Percentiles rank a stretch among this genome's conserved stretches.
Evolutionary conservation across 2,797 vertebrate species (phyloP).

Genomic region (Schizopygopsis malacanthus): DNA sequence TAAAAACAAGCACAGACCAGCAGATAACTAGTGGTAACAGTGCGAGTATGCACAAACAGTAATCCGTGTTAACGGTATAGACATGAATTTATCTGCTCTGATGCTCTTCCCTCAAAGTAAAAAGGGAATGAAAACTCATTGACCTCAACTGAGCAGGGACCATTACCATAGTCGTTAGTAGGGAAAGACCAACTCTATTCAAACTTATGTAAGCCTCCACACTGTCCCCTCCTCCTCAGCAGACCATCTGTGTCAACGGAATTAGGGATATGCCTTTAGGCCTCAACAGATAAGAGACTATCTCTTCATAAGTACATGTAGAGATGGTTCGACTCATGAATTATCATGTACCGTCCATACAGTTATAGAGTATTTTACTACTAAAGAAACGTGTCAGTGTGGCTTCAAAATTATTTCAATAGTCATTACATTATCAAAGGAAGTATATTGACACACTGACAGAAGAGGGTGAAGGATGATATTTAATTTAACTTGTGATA

Average conservation of each 20-base stretch:
- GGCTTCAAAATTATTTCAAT: background rate
- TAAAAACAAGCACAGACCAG: background rate
- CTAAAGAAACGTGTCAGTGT: background rate
- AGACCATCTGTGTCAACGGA: constrained; percentile 57
- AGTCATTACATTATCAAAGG: background rate
- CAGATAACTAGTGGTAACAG: background rate
- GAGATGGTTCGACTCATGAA: background rate
- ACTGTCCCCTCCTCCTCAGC: constrained; percentile 36
- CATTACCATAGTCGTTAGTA: constrained; percentile 41
- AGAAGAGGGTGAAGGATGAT: background rate
- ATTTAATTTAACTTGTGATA: background rate
- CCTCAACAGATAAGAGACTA: constrained; percentile 34
- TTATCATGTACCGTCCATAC: background rate
- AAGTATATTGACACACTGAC: background rate
- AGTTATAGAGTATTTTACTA: no score
- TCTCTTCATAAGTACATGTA: constrained; percentile 10
- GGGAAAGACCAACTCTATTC: constrained; percentile 42
- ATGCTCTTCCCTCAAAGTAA: constrained; percentile 2
- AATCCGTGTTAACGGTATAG: background rate
- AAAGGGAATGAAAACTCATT: constrained; percentile 24
- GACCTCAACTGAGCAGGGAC: constrained; percentile 34
- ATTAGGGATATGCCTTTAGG: constrained; percentile 54
- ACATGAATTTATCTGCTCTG: background rate
- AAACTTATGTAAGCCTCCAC: constrained; percentile 47
- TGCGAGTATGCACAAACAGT: background rate